phyloP scores from a whole-genome alignment of 2,113 vertebrate genomes.

The Amphilophus citrinellus region DNA sequence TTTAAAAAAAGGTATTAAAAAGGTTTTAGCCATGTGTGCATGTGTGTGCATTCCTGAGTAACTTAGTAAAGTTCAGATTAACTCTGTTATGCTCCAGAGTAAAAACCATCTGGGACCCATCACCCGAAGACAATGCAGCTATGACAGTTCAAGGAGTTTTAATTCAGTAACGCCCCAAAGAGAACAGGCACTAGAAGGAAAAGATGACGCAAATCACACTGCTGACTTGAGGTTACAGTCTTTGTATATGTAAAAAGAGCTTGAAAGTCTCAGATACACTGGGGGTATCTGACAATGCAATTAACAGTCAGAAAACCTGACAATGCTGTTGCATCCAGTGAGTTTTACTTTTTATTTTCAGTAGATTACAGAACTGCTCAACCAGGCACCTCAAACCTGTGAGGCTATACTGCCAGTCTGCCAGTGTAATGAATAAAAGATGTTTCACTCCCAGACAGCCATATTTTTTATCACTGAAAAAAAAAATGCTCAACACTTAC shows the following conservation, averaged over 20 bases:
- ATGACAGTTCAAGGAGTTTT: constrained; percentile 49
- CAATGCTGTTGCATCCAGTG: constrained; percentile 30
- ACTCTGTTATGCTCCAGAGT: constrained; percentile 28
- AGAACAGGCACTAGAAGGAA: constrained; percentile 25
- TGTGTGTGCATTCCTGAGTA: background rate
- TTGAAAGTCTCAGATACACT: constrained; percentile 19
- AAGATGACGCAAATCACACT: constrained; percentile 40
- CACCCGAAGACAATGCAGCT: constrained; percentile 33
- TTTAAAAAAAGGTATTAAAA: background rate
- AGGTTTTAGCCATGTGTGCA: background rate
- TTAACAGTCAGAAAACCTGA: constrained; percentile 53
- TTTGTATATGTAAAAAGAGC: constrained; percentile 29
- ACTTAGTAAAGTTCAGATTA: constrained; percentile 21
- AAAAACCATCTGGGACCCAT: constrained; percentile 52
- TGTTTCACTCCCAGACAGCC: constrained; percentile 11
- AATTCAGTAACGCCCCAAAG: constrained; percentile 47
- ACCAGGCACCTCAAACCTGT: constrained; percentile 11
- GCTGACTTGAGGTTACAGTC: constrained; percentile 28
- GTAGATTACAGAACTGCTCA: constrained; percentile 17
- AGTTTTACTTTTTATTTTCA: constrained; percentile 39
- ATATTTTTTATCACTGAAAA: constrained; percentile 10
- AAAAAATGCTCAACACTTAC: constrained; percentile 5
- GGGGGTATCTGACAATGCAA: constrained; percentile 32
- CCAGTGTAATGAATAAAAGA: constrained; percentile 14
- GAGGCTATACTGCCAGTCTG: constrained; percentile 9